A percentile compares a stretch with the other conserved stretches of the same genome.
These are phyloP conservation scores for Poeciliopsis infans DNA, from an alignment of 2,797 vertebrate species.

Conservation along the genomic window DNA sequence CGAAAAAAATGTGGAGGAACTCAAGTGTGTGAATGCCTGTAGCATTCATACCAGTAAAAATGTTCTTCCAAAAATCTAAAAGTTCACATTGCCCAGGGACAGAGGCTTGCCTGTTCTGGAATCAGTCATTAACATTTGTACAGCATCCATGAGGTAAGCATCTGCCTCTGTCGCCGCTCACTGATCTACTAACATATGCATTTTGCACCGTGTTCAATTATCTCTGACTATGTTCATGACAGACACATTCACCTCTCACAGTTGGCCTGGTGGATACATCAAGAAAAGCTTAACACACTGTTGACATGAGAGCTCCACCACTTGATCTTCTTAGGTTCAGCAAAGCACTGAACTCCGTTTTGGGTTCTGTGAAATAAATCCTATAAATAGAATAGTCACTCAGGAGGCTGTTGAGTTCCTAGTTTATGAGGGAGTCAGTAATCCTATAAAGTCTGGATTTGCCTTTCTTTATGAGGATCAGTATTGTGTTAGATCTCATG, in stretches of 20 bases:
- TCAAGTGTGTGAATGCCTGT: too few species aligned
- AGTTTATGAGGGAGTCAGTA: conserved; percentile 73
- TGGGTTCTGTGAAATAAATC: conserved; percentile 75
- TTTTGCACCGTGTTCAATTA: conserved; percentile 53
- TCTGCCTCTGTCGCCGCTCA: conserved; percentile 29
- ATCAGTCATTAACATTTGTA: neutral
- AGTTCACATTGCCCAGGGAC: neutral
- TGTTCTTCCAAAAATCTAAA: neutral
- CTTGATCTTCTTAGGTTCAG: conserved; percentile 66
- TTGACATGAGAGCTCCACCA: conserved; percentile 52
- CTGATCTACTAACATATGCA: conserved; percentile 41
- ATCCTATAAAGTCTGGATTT: conserved; percentile 81
- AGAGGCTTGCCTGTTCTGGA: neutral
- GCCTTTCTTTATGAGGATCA: conserved; percentile 75
- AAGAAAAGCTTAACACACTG: conserved; percentile 50
- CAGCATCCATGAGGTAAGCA: neutral
- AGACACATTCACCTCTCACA: conserved; percentile 55
- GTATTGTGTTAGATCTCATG: conserved; percentile 71
- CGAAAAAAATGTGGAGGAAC: too few species aligned
- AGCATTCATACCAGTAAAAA: neutral
- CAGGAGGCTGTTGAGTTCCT: conserved; percentile 64
- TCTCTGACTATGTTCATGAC: conserved; percentile 44
- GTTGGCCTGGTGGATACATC: conserved; percentile 58
- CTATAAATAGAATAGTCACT: conserved; percentile 72
- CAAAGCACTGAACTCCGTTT: conserved; percentile 66